Conservation (phyloP, 2,888 invertebrate species). For the Heliconius hortense region DNA sequence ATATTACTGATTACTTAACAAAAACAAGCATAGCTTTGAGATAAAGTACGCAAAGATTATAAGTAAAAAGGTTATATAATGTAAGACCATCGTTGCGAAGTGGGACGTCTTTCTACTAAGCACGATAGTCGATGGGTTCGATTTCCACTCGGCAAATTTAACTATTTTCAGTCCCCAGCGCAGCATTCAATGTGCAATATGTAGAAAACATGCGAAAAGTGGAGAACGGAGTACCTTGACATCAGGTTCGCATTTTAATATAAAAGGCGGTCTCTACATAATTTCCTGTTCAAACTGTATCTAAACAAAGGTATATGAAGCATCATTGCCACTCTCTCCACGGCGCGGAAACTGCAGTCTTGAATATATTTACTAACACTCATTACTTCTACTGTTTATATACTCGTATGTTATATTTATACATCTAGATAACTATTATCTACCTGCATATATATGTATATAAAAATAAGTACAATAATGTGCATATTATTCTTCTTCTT, state of each 20-base stretch:
- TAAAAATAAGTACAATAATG: not conserved
- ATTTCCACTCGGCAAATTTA: not conserved
- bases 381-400: not conserved
- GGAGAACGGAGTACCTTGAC: no score
- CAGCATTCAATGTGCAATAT: not conserved
- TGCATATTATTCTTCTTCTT: not conserved
- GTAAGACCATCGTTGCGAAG: not conserved
- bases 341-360: slow-evolving; percentile 19
- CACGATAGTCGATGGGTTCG: not conserved
- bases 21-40: slow-evolving; percentile 5
- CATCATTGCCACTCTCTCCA: slow-evolving; percentile 61
- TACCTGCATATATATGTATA: not conserved
- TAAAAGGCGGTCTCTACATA: slow-evolving; percentile 48
- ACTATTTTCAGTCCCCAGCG: not conserved
- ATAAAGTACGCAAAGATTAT: not conserved
- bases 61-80: not conserved
- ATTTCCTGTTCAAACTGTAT: slow-evolving; percentile 59
- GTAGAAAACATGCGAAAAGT: not conserved
- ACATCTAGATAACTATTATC: not conserved
- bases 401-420: not conserved
- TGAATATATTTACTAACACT: slow-evolving; percentile 10
- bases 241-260: no score
- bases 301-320: slow-evolving; percentile 65
- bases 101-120: not conserved
- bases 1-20: not conserved